Evolutionary conservation across 2,797 vertebrate genomes (phyloP), one percentile per base, ranked within the genome.

Genomic region (Urocyon cinereoargenteus): DNA sequence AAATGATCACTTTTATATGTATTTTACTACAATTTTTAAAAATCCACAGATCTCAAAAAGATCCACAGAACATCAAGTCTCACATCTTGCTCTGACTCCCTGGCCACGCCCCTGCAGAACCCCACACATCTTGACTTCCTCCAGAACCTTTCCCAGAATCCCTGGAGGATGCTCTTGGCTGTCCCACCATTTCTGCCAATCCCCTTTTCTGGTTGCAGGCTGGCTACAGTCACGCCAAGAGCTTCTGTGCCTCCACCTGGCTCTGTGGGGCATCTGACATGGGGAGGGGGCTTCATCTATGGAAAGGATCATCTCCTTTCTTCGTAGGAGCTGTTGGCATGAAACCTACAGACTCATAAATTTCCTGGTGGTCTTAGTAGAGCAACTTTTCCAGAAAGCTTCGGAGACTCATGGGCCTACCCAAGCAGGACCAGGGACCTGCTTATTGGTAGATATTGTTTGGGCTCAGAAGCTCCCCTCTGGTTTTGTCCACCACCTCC

Each of bases 221-320:
- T 68, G 26, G 4, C n/a, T 45, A 31, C 31, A 84, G 40, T 18
- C 45, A 7, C 26, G 61, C 86, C 68, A 40, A 86, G 88, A 31
- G 19, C 24, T 28, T 18, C 36, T 57, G 16, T 0, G 0, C 59
- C 79, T 22, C 45, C 62, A 49, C 72, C 51, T 51, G 81, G 72
- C 55, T 51, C 36, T 45, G 55, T 24, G 36, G 81, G 53, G 21
- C 40, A 66, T 24, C 72, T 3, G 49, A n/a, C 0, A 0, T 26
- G n/a, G 3, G 1, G 1, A 55, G 21, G 6, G 64, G 5, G 8
- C 53, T 51, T 51, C 0, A 0, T 51, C 66, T 31, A 6, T 72
- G 9, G 3, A 66, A 4, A 45, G 16, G 6, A 24, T 53, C 61
- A 19, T 12, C 66, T 78, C 68, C 53, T 75, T 88, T 78, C 15